Percentiles rank a stretch among this genome's conserved stretches.
Conservation (phyloP, 2,113 vertebrate species). For the Gopherus flavomarginatus region DNA sequence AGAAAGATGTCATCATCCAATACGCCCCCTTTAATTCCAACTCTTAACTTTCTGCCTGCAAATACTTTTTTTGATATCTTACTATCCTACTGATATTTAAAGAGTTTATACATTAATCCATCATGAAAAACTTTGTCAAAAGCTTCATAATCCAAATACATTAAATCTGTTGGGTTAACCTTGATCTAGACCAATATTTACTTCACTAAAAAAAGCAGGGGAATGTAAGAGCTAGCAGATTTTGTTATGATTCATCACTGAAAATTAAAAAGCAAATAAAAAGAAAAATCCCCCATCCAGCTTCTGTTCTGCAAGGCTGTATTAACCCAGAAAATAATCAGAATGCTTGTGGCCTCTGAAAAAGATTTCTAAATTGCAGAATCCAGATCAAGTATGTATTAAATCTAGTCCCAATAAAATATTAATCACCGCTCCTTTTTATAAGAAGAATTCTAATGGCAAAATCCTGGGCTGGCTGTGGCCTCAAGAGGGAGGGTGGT, state of each 20-base stretch:
- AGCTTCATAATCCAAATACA: neutral
- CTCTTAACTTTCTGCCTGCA: neutral
- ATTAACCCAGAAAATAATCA: neutral
- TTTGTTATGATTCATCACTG: neutral
- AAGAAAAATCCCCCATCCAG: neutral
- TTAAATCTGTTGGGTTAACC: neutral
- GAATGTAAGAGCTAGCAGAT: neutral
- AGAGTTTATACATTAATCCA: neutral
- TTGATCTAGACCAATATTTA: neutral
- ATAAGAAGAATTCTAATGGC: neutral
- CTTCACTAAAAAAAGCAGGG: neutral
- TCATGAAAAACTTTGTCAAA: slow-evolving; percentile 15
- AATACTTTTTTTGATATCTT: neutral
- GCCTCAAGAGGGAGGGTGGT: neutral
- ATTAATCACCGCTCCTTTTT: neutral
- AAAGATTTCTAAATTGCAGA: slow-evolving; percentile 17
- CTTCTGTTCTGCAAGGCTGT: neutral
- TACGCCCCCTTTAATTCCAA: neutral
- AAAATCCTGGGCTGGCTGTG: neutral
- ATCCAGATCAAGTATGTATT: neutral
- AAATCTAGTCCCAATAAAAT: slow-evolving; percentile 2
- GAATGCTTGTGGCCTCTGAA: slow-evolving; percentile 1
- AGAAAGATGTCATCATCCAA: neutral
- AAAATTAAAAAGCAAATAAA: slow-evolving; percentile 27
- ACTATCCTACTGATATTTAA: neutral